phyloP scores from a whole-genome alignment of 2,113 vertebrate genomes.

The Erythrolamprus reginae region DNA sequence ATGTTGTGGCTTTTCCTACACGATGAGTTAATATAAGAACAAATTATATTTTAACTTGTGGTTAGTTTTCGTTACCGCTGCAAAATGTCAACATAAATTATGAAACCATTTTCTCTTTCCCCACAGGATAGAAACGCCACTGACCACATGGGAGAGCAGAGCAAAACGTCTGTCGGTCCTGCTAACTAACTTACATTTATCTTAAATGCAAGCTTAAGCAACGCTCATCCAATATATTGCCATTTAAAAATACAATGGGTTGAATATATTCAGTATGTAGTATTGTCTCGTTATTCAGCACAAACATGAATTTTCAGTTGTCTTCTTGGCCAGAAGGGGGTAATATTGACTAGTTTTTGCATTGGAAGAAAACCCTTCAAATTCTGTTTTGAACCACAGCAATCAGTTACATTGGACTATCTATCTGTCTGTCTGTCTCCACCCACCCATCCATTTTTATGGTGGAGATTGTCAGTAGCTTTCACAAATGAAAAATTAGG shows the following conservation, averaged over 20 bases:
- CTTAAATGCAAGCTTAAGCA: not conserved
- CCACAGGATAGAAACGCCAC: not conserved
- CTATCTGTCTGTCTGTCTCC: too few relatives aligned
- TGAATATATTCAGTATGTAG: not conserved
- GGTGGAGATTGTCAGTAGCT: not conserved
- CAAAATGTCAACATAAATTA: not conserved
- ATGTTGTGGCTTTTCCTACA: not conserved
- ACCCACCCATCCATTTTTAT: not conserved
- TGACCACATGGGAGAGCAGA: conserved; percentile 7
- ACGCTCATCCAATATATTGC: not conserved
- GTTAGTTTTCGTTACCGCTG: not conserved
- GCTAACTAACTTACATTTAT: conserved; percentile 29
- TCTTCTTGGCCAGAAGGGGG: not conserved
- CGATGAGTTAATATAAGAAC: not conserved
- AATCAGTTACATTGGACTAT: too few relatives aligned
- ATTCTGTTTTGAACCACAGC: not conserved
- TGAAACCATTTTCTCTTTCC: not conserved
- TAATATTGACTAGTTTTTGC: not conserved
- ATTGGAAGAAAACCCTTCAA: not conserved
- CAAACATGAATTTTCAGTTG: not conserved
- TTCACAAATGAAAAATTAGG: not conserved
- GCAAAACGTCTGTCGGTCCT: fast-evolving
- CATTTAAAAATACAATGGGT: not conserved
- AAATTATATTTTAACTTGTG: not conserved
- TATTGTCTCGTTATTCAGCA: not conserved